Conservation (phyloP, 2,888 invertebrate species). For the Apodemia mormo region DNA sequence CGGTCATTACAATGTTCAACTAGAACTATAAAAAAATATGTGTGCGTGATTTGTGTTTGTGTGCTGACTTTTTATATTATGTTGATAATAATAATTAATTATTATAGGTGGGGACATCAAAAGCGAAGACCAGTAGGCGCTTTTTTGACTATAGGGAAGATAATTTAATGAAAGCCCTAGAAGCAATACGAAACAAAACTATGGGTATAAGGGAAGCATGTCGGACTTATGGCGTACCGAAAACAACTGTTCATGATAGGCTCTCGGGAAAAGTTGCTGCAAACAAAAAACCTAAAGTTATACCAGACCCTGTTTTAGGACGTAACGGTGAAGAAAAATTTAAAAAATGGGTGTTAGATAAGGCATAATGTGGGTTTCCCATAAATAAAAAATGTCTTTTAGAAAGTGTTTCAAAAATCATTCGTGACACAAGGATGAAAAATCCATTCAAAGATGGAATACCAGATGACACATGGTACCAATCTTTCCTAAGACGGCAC, state of each 20-base stretch:
- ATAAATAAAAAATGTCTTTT: slow-evolving; percentile 20
- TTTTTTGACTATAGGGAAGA: neutral
- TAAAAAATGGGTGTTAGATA: slow-evolving; percentile 1
- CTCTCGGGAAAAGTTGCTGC: neutral
- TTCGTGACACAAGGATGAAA: neutral
- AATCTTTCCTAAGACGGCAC: slow-evolving; percentile 3
- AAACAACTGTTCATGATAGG: neutral
- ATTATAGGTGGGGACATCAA: neutral
- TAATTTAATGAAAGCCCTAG: neutral
- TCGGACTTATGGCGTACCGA: neutral
- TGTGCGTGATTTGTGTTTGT: no score
- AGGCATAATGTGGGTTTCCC: slow-evolving; percentile 14
- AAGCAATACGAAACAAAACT: neutral
- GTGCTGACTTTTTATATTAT: no score
- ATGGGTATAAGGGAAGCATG: slow-evolving; percentile 10
- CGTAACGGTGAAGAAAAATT: slow-evolving; percentile 2
- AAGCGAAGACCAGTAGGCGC: neutral
- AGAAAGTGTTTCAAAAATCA: slow-evolving; percentile 14
- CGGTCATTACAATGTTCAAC: no score
- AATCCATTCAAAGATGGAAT: slow-evolving; percentile 12
- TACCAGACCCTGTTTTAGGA: slow-evolving; percentile 17
- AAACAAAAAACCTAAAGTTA: slow-evolving; percentile 5
- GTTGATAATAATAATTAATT: no score
- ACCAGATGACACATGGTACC: slow-evolving; percentile 8
- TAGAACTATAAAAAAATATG: no score